Percentiles rank a stretch among this genome's conserved stretches.
Evolutionary conservation across 2,113 vertebrate genomes (phyloP).

Genomic region (human (Homo sapiens)): GRCh38 chr13:72403001-72403500

Average conservation of each 20-base stretch:
- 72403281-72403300: background rate
- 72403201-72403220: background rate
- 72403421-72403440: conserved; percentile 63
- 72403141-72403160: background rate
- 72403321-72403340: conserved; percentile 19
- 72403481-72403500: conserved; percentile 70
- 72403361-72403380: background rate
- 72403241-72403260: background rate
- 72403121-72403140: background rate
- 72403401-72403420: conserved; percentile 25
- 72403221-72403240: background rate
- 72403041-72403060: conserved; percentile 52
- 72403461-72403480: conserved; percentile 76
- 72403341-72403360: background rate
- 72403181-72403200: background rate
- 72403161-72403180: background rate
- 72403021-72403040: conserved; percentile 46
- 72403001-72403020: conserved; percentile 44
- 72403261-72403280: background rate
- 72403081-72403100: background rate
- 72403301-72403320: background rate
- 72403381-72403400: background rate
- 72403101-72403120: conserved; percentile 41
- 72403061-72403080: conserved; percentile 44
- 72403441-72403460: background rate